Percentiles rank a stretch among this genome's conserved stretches.
phyloP scores from a whole-genome alignment of 2,113 vertebrate genomes.

The Xiphias gladius region DNA sequence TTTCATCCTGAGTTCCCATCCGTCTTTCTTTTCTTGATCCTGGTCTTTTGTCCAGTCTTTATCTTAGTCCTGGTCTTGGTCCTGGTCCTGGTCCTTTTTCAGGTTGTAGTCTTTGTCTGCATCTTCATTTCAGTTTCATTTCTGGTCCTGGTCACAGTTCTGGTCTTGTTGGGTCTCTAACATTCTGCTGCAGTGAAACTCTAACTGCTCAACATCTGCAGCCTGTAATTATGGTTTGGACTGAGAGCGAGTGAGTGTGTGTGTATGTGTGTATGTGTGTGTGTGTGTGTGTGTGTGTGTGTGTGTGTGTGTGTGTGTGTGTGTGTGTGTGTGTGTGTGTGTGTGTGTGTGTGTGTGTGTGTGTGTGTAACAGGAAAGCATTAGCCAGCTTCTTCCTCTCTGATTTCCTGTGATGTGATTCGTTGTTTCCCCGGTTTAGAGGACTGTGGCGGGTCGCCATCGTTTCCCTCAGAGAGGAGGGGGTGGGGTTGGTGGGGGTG shows the following conservation, averaged over 20 bases:
- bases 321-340: background rate
- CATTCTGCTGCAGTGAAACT: conserved; percentile 44
- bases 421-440: conserved; percentile 42
- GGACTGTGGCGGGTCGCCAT: conserved; percentile 52
- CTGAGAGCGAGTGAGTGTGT: conserved; percentile 25
- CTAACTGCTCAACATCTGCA: conserved; percentile 54
- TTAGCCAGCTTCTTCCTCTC: conserved; percentile 67
- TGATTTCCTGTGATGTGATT: conserved; percentile 63
- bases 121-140: background rate
- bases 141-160: background rate
- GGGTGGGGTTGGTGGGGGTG: no score
- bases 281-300: background rate
- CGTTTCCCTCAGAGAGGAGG: background rate
- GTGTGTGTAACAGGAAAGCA: conserved; percentile 59
- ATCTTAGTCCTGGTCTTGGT: background rate
- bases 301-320: conserved; percentile 23
- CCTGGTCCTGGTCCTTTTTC: background rate
- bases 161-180: conserved; percentile 7
- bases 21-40: no score
- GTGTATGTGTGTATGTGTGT: conserved; percentile 11
- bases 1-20: background rate
- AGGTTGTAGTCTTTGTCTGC: background rate
- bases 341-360: background rate
- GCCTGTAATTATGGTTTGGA: conserved; percentile 72
- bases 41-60: no score